Conservation (phyloP, 2,888 invertebrate species). For the Slavum lentiscoides region DNA sequence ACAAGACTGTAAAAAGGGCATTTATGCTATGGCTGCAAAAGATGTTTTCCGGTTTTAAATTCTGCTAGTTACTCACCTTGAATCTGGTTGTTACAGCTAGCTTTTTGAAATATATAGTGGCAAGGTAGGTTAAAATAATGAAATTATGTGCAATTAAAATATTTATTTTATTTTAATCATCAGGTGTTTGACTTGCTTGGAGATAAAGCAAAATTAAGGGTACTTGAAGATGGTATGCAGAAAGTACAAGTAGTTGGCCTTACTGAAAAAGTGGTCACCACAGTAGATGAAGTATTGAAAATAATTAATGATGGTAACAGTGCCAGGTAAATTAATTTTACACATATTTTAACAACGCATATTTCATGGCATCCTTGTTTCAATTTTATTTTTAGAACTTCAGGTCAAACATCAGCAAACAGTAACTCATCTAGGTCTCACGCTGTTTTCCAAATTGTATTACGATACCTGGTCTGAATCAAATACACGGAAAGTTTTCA, state of each 20-base stretch:
- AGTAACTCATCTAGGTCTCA: slow-evolving; percentile 97
- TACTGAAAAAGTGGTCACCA: slow-evolving; percentile 89
- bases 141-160: not conserved
- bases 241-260: slow-evolving; percentile 97
- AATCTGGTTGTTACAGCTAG: slow-evolving; percentile 90
- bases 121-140: slow-evolving; percentile 67
- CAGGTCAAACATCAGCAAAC: slow-evolving; percentile 97
- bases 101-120: slow-evolving; percentile 99
- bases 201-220: slow-evolving; percentile 90
- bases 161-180: slow-evolving; percentile 48
- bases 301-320: slow-evolving; percentile 89
- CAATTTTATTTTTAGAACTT: slow-evolving; percentile 68
- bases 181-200: slow-evolving; percentile 84
- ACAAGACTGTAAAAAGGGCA: slow-evolving; percentile 95
- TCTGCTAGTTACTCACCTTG: slow-evolving; percentile 80
- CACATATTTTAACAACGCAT: not conserved
- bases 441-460: slow-evolving; percentile 96
- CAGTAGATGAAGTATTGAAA: slow-evolving; percentile 90
- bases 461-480: slow-evolving; percentile 78
- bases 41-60: slow-evolving; percentile 87
- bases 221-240: slow-evolving; percentile 96
- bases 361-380: not conserved
- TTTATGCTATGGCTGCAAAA: slow-evolving; percentile 95
- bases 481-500: slow-evolving; percentile 96
- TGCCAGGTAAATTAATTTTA: slow-evolving; percentile 61